phyloP scores from a whole-genome alignment of 2,888 invertebrate genomes.

The Aquatica leii region DNA sequence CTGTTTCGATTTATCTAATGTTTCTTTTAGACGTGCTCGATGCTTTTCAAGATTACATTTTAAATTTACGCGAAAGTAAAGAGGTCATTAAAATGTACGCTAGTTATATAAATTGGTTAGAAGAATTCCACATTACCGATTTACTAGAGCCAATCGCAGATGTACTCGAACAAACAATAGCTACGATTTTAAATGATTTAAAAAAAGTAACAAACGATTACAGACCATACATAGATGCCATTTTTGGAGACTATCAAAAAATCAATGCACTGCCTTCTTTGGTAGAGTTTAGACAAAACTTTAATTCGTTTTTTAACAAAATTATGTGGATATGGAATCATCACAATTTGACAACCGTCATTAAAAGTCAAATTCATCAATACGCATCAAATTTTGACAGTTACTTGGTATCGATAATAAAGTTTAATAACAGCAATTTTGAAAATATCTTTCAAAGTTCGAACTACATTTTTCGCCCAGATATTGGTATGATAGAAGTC shows the following conservation, averaged over 20 bases:
- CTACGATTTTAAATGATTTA: conserved; percentile 39
- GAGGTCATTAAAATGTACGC: conserved; percentile 39
- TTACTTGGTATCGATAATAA: conserved; percentile 51
- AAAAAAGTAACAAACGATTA: conserved; percentile 42
- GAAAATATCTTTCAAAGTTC: conserved; percentile 56
- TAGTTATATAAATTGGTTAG: conserved; percentile 42
- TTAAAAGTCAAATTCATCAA: conserved; percentile 59
- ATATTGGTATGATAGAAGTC: conserved; percentile 62
- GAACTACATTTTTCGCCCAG: conserved; percentile 64
- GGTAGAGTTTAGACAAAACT: conserved; percentile 58
- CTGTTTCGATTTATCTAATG: background rate
- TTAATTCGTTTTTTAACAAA: conserved; percentile 56
- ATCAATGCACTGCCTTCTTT: conserved; percentile 61
- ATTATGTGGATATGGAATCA: conserved; percentile 61
- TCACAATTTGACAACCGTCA: conserved; percentile 59
- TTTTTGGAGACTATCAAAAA: conserved; percentile 60
- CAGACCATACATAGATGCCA: conserved; percentile 44
- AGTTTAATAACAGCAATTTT: conserved; percentile 37
- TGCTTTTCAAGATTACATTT: conserved; percentile 41
- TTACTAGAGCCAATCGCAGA: conserved; percentile 43
- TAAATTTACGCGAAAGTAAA: conserved; percentile 43
- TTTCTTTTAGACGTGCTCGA: conserved; percentile 39
- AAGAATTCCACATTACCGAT: conserved; percentile 40
- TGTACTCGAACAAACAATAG: conserved; percentile 42
- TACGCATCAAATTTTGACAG: conserved; percentile 61